Percentiles rank a stretch among this genome's conserved stretches.
These are phyloP conservation scores for Epizoanthus ramosus DNA, from an alignment of 92 coral and sea anemone genomes.

Conservation along the genomic window DNA sequence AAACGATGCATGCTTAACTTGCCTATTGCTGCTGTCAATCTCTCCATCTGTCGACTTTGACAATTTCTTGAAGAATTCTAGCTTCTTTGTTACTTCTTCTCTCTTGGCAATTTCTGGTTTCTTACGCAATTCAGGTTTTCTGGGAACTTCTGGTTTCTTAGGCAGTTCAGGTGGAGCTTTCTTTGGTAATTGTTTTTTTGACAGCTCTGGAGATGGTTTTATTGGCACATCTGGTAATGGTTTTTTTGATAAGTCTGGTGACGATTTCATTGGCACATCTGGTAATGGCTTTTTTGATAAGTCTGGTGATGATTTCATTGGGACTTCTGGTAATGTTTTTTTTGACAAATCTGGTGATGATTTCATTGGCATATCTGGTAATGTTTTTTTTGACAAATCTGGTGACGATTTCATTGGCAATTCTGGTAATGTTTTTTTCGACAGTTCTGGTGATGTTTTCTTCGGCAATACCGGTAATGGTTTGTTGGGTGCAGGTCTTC, in stretches of 20 bases:
- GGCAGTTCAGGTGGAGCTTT: no score
- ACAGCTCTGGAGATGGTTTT: no score
- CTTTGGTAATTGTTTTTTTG: no score
- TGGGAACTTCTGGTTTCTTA: no score
- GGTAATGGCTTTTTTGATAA: no score
- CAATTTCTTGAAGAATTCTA: not conserved
- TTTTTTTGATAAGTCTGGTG: no score
- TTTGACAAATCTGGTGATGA: not conserved
- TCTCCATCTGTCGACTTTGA: not conserved
- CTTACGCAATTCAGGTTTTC: no score
- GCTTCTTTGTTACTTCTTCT: constrained; percentile 1
- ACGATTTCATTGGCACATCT: no score
- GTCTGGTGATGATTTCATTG: no score
- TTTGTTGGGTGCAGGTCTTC: not conserved
- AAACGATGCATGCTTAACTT: not conserved
- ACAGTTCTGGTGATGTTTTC: constrained; percentile 9
- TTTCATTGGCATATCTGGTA: not conserved
- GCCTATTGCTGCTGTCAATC: not conserved
- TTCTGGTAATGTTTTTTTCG: constrained; percentile 9
- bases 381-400: constrained; percentile 3
- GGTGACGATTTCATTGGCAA: not conserved
- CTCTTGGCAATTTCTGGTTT: no score
- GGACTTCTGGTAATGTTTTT: not conserved
- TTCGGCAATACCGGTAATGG: constrained; percentile 25
- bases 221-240: no score